Evolutionary conservation across 92 coral and sea anemone species (phyloP).

Genomic region (Heliopora coerulea): DNA sequence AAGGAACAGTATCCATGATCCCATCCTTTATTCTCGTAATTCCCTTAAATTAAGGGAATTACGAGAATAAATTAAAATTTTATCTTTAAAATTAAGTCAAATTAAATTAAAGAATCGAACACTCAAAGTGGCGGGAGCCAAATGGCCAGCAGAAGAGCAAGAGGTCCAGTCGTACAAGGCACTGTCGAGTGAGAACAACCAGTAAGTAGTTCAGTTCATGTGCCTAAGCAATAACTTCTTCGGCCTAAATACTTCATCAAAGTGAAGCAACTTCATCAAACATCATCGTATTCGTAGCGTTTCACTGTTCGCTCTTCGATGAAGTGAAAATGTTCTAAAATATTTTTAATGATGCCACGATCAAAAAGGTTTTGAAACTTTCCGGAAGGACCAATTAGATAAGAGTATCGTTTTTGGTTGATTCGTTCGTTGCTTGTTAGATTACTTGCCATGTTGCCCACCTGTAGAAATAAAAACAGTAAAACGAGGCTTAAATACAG

Average conservation of each 20-base stretch:
- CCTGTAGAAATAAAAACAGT: slow-evolving; percentile 45
- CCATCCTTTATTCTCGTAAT: no score
- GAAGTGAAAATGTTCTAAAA: slow-evolving; percentile 89
- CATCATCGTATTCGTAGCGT: slow-evolving; percentile 13
- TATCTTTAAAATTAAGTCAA: no score
- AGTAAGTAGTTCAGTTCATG: no score
- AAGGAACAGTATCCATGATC: no score
- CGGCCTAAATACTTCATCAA: background rate
- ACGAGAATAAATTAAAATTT: no score
- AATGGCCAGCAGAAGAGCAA: no score
- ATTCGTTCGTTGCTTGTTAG: slow-evolving; percentile 92
- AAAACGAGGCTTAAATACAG: background rate
- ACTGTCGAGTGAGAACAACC: no score
- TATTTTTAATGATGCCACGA: slow-evolving; percentile 77
- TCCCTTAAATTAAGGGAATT: no score
- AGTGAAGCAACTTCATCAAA: background rate
- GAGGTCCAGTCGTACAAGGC: no score
- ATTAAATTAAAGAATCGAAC: no score
- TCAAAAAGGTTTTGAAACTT: slow-evolving; percentile 86
- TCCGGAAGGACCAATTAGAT: slow-evolving; percentile 77
- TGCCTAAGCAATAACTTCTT: no score
- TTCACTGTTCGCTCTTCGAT: slow-evolving; percentile 29
- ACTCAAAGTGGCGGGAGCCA: no score
- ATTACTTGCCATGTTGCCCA: slow-evolving; percentile 70
- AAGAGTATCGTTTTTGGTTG: slow-evolving; percentile 78